Conservation (phyloP, 2,113 vertebrate species). For the Arenaria interpres region DNA sequence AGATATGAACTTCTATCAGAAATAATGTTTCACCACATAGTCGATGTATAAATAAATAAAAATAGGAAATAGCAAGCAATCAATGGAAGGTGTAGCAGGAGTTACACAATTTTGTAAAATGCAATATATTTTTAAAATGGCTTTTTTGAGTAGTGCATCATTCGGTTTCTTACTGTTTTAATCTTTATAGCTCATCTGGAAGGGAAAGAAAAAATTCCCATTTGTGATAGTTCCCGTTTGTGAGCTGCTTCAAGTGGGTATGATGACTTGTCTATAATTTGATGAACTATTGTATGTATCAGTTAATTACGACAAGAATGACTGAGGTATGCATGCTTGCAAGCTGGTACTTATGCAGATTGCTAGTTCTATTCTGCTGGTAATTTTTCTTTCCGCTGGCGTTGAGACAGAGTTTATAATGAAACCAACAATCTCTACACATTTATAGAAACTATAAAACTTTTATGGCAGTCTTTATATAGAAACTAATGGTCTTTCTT, state of each 20-base stretch:
- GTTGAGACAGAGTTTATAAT: conserved; percentile 63
- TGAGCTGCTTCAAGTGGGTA: not conserved
- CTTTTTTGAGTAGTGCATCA: not conserved
- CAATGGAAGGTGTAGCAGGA: not conserved
- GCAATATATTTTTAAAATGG: not conserved
- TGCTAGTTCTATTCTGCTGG: conserved; percentile 55
- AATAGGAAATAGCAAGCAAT: not conserved
- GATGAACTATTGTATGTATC: conserved; percentile 41
- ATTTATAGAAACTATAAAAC: conserved; percentile 79
- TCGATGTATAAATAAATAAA: not conserved
- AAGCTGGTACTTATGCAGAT: conserved; percentile 43
- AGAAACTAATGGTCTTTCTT: conserved; percentile 75
- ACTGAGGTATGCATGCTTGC: conserved; percentile 8
- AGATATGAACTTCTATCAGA: not conserved
- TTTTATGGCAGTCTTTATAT: conserved; percentile 77
- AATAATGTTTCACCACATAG: not conserved
- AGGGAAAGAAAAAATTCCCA: not conserved
- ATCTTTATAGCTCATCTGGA: conserved; percentile 39
- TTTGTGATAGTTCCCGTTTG: conserved; percentile 7
- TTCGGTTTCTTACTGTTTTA: conserved; percentile 22
- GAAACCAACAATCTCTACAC: conserved; percentile 74
- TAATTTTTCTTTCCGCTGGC: conserved; percentile 74
- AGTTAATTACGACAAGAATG: conserved; percentile 43
- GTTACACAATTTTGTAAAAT: not conserved
- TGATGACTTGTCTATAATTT: conserved; percentile 28